Evolutionary conservation across 2,888 invertebrate genomes (phyloP), one percentile per base, ranked within the genome.

Genomic region (Caenorhabditis auriculariae): DNA sequence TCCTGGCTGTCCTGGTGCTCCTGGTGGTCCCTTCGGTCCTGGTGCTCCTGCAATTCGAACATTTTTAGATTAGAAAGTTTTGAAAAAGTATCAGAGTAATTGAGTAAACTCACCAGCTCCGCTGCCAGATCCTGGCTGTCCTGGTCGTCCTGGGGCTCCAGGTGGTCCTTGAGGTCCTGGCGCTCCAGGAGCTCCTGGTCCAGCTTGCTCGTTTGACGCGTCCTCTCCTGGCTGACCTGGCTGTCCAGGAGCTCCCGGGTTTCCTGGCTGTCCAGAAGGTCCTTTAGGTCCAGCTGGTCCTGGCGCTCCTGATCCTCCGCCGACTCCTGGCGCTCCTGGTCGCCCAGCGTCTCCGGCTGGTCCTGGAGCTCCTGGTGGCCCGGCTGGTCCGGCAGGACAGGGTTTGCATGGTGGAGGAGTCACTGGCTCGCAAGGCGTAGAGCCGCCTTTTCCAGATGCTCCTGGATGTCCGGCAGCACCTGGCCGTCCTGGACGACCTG

Each of bases 401-500:
- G 70, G 74, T 26, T 52, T 39, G 52, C 66, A 66, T 47, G 66
- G 67, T 48, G 70, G 70, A 54, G 70, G 69, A 17, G 64, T 64
- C 29, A 60, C 52, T 32, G 66, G 71, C 51, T 71, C 69, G 59
- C 61, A 61, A 47, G 61, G 56, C 29, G 48, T 49, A 39, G 53
- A 38, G 57, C 57, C 57, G 39, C 66, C 63, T 41, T 60, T 53
- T 47, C 72, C 69, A 42, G 64, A 65, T 45, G 62, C 65, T 54
- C 71, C 71, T 42, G 71, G 71, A 32, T 60, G 59, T 60, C 72
- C 72, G 38, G 72, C 67, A 37, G 69, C 63, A 55, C 71, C 71
- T 49, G 53, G 59, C 26, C 60, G 45, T 59, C 64, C 61, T 45
- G 67, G 57, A 41, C 69, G 49, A 60, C 69, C 69, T 48, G 69